Conservation (phyloP, 2,113 vertebrate species). For the Aptenodytes forsteri region DNA sequence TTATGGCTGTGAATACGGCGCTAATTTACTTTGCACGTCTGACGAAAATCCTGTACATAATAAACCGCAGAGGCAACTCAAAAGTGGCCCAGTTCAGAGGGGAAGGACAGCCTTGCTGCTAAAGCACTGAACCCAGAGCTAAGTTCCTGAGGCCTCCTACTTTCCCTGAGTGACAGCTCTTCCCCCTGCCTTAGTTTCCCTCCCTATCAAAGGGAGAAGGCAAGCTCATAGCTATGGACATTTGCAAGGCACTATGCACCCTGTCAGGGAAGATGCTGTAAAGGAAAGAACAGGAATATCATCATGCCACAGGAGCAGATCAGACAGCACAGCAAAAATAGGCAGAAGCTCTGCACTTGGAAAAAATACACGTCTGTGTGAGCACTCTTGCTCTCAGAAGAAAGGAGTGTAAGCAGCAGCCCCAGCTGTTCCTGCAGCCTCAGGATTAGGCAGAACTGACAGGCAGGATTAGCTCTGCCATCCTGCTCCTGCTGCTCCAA, state of each 20-base stretch:
- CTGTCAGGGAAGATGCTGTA: not conserved
- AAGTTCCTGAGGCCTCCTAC: not conserved
- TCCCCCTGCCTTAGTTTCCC: constrained; percentile 14
- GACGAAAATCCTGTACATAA: constrained; percentile 73
- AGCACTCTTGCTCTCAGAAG: not conserved
- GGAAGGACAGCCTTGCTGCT: not conserved
- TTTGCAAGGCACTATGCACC: not conserved
- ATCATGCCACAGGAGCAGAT: not conserved
- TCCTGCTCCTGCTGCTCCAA: not conserved
- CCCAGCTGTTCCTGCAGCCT: constrained; percentile 22
- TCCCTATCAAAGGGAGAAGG: not conserved
- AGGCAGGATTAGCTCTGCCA: not conserved
- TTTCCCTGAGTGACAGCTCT: not conserved
- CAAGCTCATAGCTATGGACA: not conserved
- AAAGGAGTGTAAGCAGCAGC: not conserved
- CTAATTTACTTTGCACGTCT: constrained; percentile 76
- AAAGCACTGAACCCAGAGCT: not conserved
- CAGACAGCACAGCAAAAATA: not conserved
- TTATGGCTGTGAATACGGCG: constrained; percentile 70
- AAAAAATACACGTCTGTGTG: not conserved
- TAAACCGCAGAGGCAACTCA: constrained; percentile 56
- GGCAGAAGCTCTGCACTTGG: not conserved
- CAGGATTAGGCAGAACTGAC: not conserved
- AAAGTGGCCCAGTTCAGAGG: constrained; percentile 40
- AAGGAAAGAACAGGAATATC: not conserved